Evolutionary conservation across 2,797 vertebrate species (phyloP).

Genomic region (Pantherophis vulpinus): DNA sequence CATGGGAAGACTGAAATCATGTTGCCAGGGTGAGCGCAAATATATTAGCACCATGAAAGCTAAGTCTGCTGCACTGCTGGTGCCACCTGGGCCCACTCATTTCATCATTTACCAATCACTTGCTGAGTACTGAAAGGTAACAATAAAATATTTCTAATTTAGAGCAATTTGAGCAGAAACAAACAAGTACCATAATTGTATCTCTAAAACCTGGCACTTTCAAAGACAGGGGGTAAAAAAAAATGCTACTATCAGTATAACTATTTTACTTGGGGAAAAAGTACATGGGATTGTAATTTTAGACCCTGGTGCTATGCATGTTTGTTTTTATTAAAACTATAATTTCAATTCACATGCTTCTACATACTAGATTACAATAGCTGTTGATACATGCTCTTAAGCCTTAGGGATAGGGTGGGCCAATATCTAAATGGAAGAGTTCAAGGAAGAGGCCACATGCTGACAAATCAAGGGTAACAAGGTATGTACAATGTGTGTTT

Average conservation of each 20-base stretch:
- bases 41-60: not conserved
- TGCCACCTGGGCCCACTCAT: constrained; percentile 14
- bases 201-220: not conserved
- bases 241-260: no score
- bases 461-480: not conserved
- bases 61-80: not conserved
- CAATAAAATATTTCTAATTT: not conserved
- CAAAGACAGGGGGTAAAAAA: not conserved
- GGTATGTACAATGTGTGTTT: not conserved
- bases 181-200: not conserved
- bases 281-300: not conserved
- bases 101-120: not conserved
- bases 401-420: constrained; percentile 11
- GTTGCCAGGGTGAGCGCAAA: constrained; percentile 19
- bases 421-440: not conserved
- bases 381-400: not conserved
- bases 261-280: not conserved
- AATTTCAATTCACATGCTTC: not conserved
- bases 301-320: not conserved
- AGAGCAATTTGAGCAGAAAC: not conserved
- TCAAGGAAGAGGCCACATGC: not conserved
- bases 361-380: not conserved
- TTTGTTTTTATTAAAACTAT: not conserved
- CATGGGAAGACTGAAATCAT: not conserved
- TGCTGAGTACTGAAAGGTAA: not conserved